phyloP scores from a whole-genome alignment of 2,797 vertebrate genomes.

The Enteromius fasciolatus region DNA sequence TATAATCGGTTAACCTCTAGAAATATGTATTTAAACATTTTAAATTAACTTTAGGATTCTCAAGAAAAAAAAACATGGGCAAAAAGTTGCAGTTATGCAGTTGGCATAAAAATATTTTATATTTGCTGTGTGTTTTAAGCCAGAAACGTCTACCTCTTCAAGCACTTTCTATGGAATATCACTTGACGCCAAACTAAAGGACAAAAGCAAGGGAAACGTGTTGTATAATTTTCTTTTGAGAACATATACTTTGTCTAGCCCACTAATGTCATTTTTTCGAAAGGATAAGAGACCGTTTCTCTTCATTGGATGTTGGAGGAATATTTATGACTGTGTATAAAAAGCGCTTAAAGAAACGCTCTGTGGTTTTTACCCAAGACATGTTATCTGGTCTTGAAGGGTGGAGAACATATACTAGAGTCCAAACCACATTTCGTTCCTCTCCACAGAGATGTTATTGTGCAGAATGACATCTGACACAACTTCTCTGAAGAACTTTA shows the following conservation, averaged over 20 bases:
- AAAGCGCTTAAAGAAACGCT: constrained; percentile 18
- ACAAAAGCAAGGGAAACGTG: constrained; percentile 24
- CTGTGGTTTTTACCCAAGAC: constrained; percentile 23
- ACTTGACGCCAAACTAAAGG: constrained; percentile 34
- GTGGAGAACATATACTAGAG: constrained; percentile 10
- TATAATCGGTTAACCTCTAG: background rate
- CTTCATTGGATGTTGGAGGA: background rate
- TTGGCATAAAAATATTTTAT: background rate
- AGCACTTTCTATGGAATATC: constrained; percentile 50
- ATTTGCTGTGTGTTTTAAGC: constrained; percentile 18
- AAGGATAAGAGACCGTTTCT: constrained; percentile 17
- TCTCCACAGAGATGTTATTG: constrained; percentile 41
- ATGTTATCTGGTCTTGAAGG: constrained; percentile 19
- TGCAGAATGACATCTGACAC: constrained; percentile 18
- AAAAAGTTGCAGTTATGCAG: too few species aligned
- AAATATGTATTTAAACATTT: background rate
- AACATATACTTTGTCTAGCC: constrained; percentile 25
- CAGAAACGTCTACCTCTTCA: constrained; percentile 54
- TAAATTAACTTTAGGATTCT: background rate
- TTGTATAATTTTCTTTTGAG: constrained; percentile 19
- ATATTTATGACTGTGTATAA: constrained; percentile 15
- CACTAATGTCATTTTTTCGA: constrained; percentile 3
- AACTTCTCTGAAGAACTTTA: constrained; percentile 6
- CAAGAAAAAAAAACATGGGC: background rate
- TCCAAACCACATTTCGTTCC: constrained; percentile 36